These are phyloP conservation scores for Macropis europaea DNA, from an alignment of 2,888 invertebrate genomes.

Conservation along the genomic window DNA sequence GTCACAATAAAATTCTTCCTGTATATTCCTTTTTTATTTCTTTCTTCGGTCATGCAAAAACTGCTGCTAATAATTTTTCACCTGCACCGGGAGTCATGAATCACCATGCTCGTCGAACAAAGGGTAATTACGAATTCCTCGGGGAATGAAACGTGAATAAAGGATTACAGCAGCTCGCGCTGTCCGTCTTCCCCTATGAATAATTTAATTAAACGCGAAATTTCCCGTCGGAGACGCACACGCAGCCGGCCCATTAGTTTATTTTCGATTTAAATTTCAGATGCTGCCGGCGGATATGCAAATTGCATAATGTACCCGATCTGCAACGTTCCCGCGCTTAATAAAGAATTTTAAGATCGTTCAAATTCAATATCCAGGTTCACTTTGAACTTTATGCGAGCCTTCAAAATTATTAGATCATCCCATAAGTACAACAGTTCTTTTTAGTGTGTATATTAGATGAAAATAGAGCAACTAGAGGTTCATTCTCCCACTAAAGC, in stretches of 20 bases:
- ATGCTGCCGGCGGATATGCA: constrained; percentile 11
- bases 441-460: too few relatives aligned
- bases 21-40: too few relatives aligned
- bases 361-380: too few relatives aligned
- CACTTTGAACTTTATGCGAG: too few relatives aligned
- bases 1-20: too few relatives aligned
- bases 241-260: constrained; percentile 22
- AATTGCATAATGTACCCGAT: constrained; percentile 21
- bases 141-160: constrained; percentile 42
- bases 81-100: neutral
- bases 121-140: constrained; percentile 40
- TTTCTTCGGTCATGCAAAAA: too few relatives aligned
- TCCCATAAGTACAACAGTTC: too few relatives aligned
- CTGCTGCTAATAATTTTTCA: neutral
- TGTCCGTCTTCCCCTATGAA: constrained; percentile 25
- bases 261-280: constrained; percentile 49
- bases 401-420: too few relatives aligned
- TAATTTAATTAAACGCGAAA: constrained; percentile 47
- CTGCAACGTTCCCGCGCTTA: too few relatives aligned
- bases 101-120: neutral
- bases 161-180: constrained; percentile 27
- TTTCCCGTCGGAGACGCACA: neutral
- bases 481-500: too few relatives aligned
- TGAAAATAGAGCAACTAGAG: too few relatives aligned
- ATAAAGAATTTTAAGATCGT: too few relatives aligned